These are phyloP conservation scores for Larimichthys crocea DNA, from an alignment of 2,113 vertebrate species.

Conservation along the genomic window DNA sequence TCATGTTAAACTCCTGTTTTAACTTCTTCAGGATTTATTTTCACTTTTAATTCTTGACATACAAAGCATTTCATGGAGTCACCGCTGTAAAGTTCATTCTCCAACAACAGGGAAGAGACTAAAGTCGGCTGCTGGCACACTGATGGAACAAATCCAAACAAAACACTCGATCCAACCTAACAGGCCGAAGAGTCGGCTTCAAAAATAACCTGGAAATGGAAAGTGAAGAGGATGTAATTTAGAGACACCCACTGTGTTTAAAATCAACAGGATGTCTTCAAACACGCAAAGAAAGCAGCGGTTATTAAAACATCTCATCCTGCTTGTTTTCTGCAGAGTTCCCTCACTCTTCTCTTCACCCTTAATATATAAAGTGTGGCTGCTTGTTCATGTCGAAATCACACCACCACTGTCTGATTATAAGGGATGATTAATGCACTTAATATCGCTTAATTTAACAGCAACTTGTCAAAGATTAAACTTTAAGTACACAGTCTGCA, in stretches of 20 bases:
- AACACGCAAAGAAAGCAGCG: too few species aligned
- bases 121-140: too few species aligned
- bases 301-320: too few species aligned
- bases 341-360: neutral
- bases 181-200: too few species aligned
- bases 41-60: neutral
- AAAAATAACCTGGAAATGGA: too few species aligned
- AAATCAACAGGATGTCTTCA: too few species aligned
- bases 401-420: neutral
- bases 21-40: neutral
- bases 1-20: neutral
- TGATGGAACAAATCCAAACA: too few species aligned
- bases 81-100: too few species aligned
- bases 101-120: too few species aligned
- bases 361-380: neutral
- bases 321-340: neutral
- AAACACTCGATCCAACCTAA: too few species aligned
- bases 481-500: neutral
- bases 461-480: neutral
- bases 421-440: neutral
- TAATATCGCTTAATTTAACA: neutral
- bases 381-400: neutral
- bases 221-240: too few species aligned
- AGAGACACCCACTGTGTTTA: too few species aligned
- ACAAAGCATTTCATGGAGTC: neutral